These are phyloP conservation scores for Archips crataeganus DNA, from an alignment of 2,888 invertebrate genomes.

Conservation along the genomic window DNA sequence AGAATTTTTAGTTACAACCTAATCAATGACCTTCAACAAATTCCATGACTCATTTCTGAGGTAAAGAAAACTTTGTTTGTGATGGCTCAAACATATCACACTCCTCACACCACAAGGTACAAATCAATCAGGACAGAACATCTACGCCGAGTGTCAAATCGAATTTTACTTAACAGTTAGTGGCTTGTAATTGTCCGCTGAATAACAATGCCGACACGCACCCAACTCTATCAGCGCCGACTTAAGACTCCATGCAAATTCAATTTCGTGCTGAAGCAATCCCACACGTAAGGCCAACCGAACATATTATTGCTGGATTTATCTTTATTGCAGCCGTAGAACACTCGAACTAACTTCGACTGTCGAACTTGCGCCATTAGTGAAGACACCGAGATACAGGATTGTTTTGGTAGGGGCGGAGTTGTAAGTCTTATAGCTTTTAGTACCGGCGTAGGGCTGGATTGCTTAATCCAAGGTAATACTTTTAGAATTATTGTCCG, in stretches of 20 bases:
- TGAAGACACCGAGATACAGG: slow-evolving; percentile 84
- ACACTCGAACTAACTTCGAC: slow-evolving; percentile 85
- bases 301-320: slow-evolving; percentile 86
- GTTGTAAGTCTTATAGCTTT: slow-evolving; percentile 86
- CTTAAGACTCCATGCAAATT: slow-evolving; percentile 86
- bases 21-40: not conserved
- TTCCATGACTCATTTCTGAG: not conserved
- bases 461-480: slow-evolving; percentile 81
- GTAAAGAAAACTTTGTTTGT: not conserved
- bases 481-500: slow-evolving; percentile 60
- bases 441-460: slow-evolving; percentile 75
- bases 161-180: slow-evolving; percentile 57
- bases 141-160: slow-evolving; percentile 5
- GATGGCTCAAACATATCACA: not conserved
- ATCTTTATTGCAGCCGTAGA: slow-evolving; percentile 85
- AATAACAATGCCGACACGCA: slow-evolving; percentile 67
- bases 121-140: not conserved
- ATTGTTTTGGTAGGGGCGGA: slow-evolving; percentile 84
- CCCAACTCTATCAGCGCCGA: slow-evolving; percentile 76
- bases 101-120: not conserved
- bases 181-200: slow-evolving; percentile 75
- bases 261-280: slow-evolving; percentile 84
- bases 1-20: not conserved
- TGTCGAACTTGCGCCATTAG: slow-evolving; percentile 86
- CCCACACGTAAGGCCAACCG: slow-evolving; percentile 82